Percentiles rank a stretch among this genome's conserved stretches.
These are phyloP conservation scores for Hyalella azteca DNA, from an alignment of 2,888 invertebrate genomes.

Conservation along the genomic window DNA sequence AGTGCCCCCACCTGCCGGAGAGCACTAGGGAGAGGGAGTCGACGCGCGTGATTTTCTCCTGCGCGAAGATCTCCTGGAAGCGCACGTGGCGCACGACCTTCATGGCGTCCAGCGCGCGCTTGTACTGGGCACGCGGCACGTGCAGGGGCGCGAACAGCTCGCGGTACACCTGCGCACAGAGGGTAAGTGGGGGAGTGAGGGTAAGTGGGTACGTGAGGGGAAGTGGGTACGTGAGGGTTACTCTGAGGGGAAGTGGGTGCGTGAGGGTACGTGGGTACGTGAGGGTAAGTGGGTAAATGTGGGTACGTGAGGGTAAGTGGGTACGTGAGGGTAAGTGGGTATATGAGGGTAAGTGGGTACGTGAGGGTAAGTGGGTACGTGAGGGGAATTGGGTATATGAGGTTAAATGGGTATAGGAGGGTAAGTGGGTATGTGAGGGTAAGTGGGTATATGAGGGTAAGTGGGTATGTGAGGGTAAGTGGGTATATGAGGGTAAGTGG, in stretches of 20 bases:
- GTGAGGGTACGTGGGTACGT: neutral
- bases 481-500: too few species aligned
- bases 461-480: too few species aligned
- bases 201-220: neutral
- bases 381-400: neutral
- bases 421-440: too few species aligned
- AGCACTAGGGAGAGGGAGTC: conserved; percentile 84
- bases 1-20: conserved; percentile 79
- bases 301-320: neutral
- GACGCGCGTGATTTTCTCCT: conserved; percentile 86
- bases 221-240: neutral
- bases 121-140: conserved; percentile 81
- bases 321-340: neutral
- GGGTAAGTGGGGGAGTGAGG: neutral
- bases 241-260: neutral
- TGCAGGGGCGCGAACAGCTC: conserved; percentile 82
- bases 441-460: too few species aligned
- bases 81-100: conserved; percentile 78
- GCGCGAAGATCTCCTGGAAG: conserved; percentile 84
- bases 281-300: neutral
- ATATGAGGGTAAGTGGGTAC: too few species aligned
- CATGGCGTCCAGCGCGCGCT: conserved; percentile 80
- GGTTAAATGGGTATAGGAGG: too few species aligned
- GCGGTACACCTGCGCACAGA: conserved; percentile 72
- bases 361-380: neutral